phyloP scores from a whole-genome alignment of 2,888 invertebrate species.

The Meandrusa payeni region DNA sequence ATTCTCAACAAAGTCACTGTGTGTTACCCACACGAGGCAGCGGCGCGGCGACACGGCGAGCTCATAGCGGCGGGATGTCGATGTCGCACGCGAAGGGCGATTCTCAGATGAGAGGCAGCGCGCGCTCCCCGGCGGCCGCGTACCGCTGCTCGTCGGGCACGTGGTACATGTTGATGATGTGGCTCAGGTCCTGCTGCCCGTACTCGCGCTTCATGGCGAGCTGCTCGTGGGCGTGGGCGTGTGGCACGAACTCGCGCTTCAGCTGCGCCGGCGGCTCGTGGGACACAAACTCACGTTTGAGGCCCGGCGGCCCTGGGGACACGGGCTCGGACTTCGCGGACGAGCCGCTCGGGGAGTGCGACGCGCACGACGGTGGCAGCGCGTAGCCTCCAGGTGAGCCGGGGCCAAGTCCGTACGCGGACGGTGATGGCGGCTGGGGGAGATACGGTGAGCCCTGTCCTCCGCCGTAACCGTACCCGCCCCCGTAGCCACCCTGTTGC shows the following conservation, averaged over 20 bases:
- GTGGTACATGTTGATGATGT: conserved; percentile 85
- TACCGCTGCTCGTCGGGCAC: conserved; percentile 83
- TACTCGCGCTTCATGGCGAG: conserved; percentile 87
- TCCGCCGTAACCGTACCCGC: conserved; percentile 87
- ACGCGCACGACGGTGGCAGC: conserved; percentile 85
- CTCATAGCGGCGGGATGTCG: conserved; percentile 84
- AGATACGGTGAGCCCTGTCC: conserved; percentile 89
- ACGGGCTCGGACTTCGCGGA: conserved; percentile 95
- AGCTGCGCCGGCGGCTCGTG: conserved; percentile 77
- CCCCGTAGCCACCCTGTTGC: conserved; percentile 86
- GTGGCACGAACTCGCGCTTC: conserved; percentile 76
- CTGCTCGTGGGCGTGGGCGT: conserved; percentile 71
- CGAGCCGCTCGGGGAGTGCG: conserved; percentile 92
- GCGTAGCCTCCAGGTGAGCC: conserved; percentile 84
- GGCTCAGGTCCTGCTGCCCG: conserved; percentile 82
- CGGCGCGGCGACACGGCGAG: conserved; percentile 29
- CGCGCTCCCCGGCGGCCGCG: conserved; percentile 81
- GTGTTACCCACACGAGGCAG: conserved; percentile 34
- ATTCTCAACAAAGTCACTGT: conserved; percentile 64
- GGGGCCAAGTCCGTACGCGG: conserved; percentile 82
- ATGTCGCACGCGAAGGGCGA: conserved; percentile 84
- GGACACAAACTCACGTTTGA: conserved; percentile 74
- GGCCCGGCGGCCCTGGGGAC: conserved; percentile 85
- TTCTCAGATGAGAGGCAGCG: conserved; percentile 83
- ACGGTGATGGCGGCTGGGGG: conserved; percentile 85